These are phyloP conservation scores for Allolobophora icterica DNA, from an alignment of 2,888 invertebrate species.

Conservation along the genomic window DNA sequence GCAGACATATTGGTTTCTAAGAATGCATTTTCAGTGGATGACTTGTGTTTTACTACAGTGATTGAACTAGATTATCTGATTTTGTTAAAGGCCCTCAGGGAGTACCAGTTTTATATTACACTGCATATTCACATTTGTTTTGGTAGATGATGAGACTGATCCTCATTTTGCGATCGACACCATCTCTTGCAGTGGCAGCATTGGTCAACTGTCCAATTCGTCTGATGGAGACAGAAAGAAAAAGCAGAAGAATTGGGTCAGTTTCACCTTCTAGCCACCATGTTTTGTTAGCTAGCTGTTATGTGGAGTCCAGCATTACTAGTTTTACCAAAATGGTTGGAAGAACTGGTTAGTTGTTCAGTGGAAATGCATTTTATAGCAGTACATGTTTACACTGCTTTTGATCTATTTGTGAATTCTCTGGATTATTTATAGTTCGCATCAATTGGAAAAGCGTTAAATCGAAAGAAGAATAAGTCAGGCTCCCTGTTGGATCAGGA, in stretches of 20 bases:
- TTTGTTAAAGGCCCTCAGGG: neutral
- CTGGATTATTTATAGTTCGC: neutral
- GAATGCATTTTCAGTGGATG: neutral
- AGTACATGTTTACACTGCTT: neutral
- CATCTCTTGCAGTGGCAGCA: slow-evolving; percentile 18
- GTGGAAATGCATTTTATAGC: neutral
- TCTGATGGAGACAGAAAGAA: slow-evolving; percentile 75
- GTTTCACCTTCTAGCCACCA: slow-evolving; percentile 54
- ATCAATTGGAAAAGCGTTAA: slow-evolving; percentile 21
- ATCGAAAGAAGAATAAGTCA: slow-evolving; percentile 12
- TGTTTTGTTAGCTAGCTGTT: neutral
- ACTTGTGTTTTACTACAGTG: neutral
- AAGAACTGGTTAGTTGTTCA: no score
- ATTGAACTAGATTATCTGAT: no score
- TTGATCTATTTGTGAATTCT: neutral
- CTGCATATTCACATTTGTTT: neutral
- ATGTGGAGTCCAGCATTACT: neutral
- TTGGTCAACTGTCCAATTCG: slow-evolving; percentile 13
- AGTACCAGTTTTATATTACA: neutral
- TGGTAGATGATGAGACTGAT: neutral
- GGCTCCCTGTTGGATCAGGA: slow-evolving; percentile 7
- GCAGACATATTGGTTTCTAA: neutral
- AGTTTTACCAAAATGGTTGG: no score
- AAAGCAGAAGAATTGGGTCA: slow-evolving; percentile 83
- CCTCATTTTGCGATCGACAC: neutral